Conservation (phyloP, 92 coral and sea anemone genomes). For the Palythoa heliodiscus region DNA sequence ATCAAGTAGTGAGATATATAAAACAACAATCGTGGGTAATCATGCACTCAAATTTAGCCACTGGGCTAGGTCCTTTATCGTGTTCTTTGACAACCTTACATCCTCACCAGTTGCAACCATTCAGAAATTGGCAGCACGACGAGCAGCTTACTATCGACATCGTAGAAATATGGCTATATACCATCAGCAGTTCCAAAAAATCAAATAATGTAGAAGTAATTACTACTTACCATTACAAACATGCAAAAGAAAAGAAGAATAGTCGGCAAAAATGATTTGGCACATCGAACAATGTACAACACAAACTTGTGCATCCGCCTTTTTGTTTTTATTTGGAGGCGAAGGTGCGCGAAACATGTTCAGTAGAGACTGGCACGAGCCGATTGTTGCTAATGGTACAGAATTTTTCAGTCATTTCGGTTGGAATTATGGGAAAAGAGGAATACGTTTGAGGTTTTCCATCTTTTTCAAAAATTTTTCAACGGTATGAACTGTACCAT, state of each 20-base stretch:
- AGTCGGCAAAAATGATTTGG: not conserved
- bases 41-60: not conserved
- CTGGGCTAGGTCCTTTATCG: not conserved
- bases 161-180: not conserved
- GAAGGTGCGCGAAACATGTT: not conserved
- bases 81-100: not conserved
- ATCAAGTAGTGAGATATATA: not conserved
- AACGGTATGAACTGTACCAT: not conserved
- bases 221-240: conserved; percentile 4
- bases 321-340: not conserved
- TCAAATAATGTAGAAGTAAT: not conserved
- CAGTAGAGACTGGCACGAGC: not conserved
- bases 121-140: not conserved
- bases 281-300: not conserved
- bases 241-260: not conserved
- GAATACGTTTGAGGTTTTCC: not conserved
- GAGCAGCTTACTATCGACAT: not conserved
- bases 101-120: not conserved
- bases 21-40: not conserved
- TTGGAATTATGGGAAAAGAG: conserved; percentile 42
- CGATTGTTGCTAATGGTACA: conserved; percentile 13
- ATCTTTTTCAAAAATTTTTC: not conserved
- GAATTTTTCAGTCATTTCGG: conserved; percentile 29
- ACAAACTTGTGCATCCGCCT: not conserved
- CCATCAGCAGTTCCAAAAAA: conserved; percentile 10